Percentiles rank a stretch among this genome's conserved stretches.
These are phyloP conservation scores for Columbina picui DNA, from an alignment of 2,113 vertebrate genomes.

Conservation along the genomic window DNA sequence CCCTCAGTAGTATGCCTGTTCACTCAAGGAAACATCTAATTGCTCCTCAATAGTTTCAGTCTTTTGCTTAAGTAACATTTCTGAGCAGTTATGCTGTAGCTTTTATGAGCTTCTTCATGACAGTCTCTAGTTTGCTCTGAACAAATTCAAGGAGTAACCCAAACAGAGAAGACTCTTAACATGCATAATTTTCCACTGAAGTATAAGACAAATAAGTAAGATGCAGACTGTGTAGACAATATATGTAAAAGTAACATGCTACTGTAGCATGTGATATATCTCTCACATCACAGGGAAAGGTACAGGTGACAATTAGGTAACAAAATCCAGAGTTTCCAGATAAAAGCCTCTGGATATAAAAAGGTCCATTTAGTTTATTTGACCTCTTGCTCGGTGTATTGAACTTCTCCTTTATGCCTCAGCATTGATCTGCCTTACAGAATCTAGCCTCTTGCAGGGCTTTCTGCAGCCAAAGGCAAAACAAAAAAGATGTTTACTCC, in stretches of 20 bases:
- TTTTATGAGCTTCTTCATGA: neutral
- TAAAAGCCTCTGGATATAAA: neutral
- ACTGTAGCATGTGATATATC: neutral
- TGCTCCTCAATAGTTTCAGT: neutral
- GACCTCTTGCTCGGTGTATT: neutral
- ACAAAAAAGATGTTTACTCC: neutral
- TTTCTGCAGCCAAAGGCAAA: neutral
- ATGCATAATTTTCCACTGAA: neutral
- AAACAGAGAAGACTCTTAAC: neutral
- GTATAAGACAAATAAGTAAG: neutral
- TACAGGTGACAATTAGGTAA: neutral
- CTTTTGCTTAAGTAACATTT: neutral
- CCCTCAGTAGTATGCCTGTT: neutral
- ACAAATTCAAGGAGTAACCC: neutral
- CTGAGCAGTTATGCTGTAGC: neutral
- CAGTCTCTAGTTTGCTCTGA: neutral
- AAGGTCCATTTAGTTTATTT: neutral
- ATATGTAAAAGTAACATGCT: fast-evolving
- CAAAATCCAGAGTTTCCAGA: neutral
- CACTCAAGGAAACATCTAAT: slow-evolving; percentile 15
- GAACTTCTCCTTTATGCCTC: neutral
- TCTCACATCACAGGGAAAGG: neutral
- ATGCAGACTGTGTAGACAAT: neutral
- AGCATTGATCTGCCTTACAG: neutral
- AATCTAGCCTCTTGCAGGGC: neutral